Evolutionary conservation across 2,888 invertebrate species (phyloP).

Genomic region (Latrodectus hesperus): DNA sequence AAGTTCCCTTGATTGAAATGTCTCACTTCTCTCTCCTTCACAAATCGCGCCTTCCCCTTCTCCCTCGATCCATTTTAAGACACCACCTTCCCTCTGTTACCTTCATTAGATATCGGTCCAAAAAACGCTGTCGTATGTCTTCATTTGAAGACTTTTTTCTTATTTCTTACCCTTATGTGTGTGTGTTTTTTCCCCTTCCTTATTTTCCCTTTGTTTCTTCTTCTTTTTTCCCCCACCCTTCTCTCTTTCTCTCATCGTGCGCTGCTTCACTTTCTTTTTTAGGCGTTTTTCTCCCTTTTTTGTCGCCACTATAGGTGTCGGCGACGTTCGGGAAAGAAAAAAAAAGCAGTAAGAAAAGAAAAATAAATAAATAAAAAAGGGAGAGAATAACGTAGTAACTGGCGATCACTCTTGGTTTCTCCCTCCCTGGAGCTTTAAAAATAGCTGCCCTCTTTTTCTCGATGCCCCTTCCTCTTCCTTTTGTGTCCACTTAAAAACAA

Average conservation of each 20-base stretch:
- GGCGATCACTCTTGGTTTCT: slow-evolving; percentile 64
- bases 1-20: slow-evolving; percentile 50
- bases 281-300: slow-evolving; percentile 24
- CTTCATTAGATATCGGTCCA: slow-evolving; percentile 68
- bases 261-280: slow-evolving; percentile 1
- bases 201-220: slow-evolving; percentile 16
- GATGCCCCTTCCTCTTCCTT: not conserved
- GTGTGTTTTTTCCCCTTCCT: slow-evolving; percentile 4
- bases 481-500: slow-evolving; percentile 68
- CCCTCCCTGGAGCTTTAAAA: slow-evolving; percentile 65
- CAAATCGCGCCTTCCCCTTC: slow-evolving; percentile 24
- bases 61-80: slow-evolving; percentile 9
- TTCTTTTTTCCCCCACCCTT: slow-evolving; percentile 7
- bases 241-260: not conserved
- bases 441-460: slow-evolving; percentile 49
- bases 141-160: slow-evolving; percentile 51
- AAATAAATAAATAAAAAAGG: slow-evolving; percentile 11
- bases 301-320: slow-evolving; percentile 63
- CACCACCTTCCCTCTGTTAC: slow-evolving; percentile 52
- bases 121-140: slow-evolving; percentile 69
- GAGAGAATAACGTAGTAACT: slow-evolving; percentile 61
- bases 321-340: slow-evolving; percentile 18
- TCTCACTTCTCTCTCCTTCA: slow-evolving; percentile 34
- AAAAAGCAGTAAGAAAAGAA: not conserved
- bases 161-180: slow-evolving; percentile 7